Evolutionary conservation across 2,113 vertebrate genomes (phyloP), one percentile per base, ranked within the genome.

Genomic region (Hiodon alosoides): DNA sequence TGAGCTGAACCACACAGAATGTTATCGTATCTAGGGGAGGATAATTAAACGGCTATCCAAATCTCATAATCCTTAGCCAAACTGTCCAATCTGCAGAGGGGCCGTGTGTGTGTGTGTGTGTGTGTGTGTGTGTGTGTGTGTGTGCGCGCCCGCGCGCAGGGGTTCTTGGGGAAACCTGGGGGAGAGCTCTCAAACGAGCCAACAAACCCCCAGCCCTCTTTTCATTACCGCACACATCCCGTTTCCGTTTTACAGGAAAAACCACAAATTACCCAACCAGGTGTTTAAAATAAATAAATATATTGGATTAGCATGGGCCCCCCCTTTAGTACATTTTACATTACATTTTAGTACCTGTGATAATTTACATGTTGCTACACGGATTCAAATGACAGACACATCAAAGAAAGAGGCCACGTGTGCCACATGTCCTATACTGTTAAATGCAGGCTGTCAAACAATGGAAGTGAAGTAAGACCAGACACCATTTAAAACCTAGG

Each of bases 41-140:
- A 84, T 87, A 86, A 89, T 88, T 87, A 85, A 85, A 82, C 83
- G 80, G 71, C 81, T 81, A 76, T 82, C 76, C 82, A 88, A 89
- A 84, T 85, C 74, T 66, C 79, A 75, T 85, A 83, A 91, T 88
- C 83, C 85, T 73, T 73, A 78, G 73, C 73, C 74, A 75, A 76
- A 80, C 61, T 57, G 82, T 81, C 69, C 78, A 10, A 72, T 54
- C 62, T 60, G 57, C 7, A 17, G 16, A 73, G 74, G 57, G 70
- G n/a, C 64, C 47, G 11, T 16, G 14, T 47, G 9, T 31, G 31
- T 31, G 31, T 31, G 31, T 31, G 31, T 31, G 31, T 31, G 11
- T 50, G 57, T 16, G 70, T 7, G 10, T 3, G 31, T 7, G 58
- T 50, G 58, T 57, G 54, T 58, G 69, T 11, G 7, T 54, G 71